Evolutionary conservation across 2,888 invertebrate species (phyloP).

Genomic region (Chloromyia formosa): DNA sequence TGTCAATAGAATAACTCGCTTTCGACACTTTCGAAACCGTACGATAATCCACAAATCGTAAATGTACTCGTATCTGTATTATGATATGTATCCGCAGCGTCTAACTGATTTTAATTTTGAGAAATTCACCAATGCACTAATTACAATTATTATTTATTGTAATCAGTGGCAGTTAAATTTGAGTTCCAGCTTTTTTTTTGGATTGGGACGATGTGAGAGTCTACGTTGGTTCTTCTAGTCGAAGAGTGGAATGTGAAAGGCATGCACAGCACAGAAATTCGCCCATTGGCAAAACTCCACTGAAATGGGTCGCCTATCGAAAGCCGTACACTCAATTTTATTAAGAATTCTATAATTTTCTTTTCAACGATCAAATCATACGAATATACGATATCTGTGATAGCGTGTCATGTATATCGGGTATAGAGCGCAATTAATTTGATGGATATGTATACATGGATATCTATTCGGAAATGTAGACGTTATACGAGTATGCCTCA

Average conservation of each 20-base stretch:
- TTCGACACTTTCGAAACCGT: background rate
- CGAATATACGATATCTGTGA: too few species aligned
- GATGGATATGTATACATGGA: too few species aligned
- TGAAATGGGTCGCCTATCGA: background rate
- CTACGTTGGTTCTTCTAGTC: background rate
- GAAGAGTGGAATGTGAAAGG: background rate
- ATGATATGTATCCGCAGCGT: background rate
- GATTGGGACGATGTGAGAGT: too few species aligned
- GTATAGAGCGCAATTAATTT: too few species aligned
- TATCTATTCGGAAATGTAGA: too few species aligned
- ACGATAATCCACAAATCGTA: background rate
- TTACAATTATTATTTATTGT: slow-evolving; percentile 13
- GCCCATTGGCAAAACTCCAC: background rate
- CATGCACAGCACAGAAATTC: background rate
- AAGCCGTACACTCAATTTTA: too few species aligned
- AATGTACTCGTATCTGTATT: background rate
- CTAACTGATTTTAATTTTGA: slow-evolving; percentile 10
- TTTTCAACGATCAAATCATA: too few species aligned
- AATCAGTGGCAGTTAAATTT: background rate
- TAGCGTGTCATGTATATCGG: too few species aligned
- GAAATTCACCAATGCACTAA: slow-evolving; percentile 16
- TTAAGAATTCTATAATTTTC: too few species aligned
- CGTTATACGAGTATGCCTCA: too few species aligned
- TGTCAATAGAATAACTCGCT: background rate
- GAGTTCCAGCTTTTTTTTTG: background rate